These are phyloP conservation scores for Nannobrachium achirus DNA, from an alignment of 2,113 vertebrate genomes.

Conservation along the genomic window DNA sequence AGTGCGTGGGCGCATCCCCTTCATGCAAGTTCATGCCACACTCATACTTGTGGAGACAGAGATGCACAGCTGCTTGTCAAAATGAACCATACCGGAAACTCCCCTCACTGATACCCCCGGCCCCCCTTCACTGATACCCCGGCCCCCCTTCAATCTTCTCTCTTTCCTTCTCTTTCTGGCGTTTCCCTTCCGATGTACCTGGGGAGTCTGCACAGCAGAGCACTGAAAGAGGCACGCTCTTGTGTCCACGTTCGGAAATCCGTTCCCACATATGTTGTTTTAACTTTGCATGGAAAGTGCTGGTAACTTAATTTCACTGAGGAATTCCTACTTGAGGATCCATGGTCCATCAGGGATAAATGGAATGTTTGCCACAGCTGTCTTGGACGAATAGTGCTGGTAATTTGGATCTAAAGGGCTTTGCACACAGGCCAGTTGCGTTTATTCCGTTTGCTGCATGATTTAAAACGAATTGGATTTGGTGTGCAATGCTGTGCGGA, in stretches of 20 bases:
- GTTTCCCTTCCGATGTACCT: neutral
- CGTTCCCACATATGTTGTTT: conserved; percentile 12
- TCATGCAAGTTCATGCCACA: conserved; percentile 46
- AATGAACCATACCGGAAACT: conserved; percentile 74
- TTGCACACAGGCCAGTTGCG: too few relatives aligned
- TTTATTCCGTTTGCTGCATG: too few relatives aligned
- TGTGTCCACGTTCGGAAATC: conserved; percentile 11
- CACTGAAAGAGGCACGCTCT: conserved; percentile 28
- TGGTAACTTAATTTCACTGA: conserved; percentile 1
- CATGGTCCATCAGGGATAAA: conserved; percentile 26
- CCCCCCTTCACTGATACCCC: conserved; percentile 31
- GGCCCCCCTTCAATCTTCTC: conserved; percentile 10
- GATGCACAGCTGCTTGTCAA: conserved; percentile 74
- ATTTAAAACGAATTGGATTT: too few relatives aligned
- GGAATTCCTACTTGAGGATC: conserved; percentile 40
- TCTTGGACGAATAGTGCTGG: conserved; percentile 2
- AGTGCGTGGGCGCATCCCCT: conserved; percentile 26
- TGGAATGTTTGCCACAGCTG: neutral
- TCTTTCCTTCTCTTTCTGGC: neutral
- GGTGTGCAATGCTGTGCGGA: too few relatives aligned
- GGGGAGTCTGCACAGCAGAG: conserved; percentile 12
- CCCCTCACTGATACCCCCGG: conserved; percentile 28
- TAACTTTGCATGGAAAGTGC: conserved; percentile 44
- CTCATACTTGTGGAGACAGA: conserved; percentile 59
- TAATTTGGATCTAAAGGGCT: too few relatives aligned